Conservation (phyloP, 2,888 invertebrate genomes). For the Iphiclides podalirius region DNA sequence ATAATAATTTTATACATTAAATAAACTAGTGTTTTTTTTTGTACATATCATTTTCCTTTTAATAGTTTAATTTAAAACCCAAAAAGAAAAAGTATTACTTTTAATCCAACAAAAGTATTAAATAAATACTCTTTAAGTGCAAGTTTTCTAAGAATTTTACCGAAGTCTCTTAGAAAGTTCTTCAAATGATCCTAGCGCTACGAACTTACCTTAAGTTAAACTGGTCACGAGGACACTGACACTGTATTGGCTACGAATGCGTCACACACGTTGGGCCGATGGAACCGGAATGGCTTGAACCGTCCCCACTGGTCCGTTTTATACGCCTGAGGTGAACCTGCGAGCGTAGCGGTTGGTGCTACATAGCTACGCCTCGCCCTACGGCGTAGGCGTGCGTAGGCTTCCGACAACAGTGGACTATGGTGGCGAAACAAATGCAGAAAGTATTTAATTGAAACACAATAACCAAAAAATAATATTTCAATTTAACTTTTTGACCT, state of each 20-base stretch:
- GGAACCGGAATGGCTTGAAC: slow-evolving; percentile 56
- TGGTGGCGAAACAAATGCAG: slow-evolving; percentile 14
- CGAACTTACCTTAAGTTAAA: slow-evolving; percentile 64
- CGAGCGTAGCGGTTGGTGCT: slow-evolving; percentile 57
- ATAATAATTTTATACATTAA: too few relatives aligned
- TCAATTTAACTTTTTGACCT: too few relatives aligned
- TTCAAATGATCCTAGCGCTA: too few relatives aligned
- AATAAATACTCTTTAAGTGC: too few relatives aligned
- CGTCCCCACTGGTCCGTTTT: slow-evolving; percentile 45
- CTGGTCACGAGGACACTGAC: slow-evolving; percentile 42
- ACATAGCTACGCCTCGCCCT: slow-evolving; percentile 56
- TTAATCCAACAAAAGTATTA: too few relatives aligned
- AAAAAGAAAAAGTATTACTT: too few relatives aligned
- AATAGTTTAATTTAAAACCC: too few relatives aligned
- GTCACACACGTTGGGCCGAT: slow-evolving; percentile 51
- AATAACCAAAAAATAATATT: neutral
- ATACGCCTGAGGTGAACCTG: slow-evolving; percentile 42
- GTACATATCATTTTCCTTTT: too few relatives aligned
- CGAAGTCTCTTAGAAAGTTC: too few relatives aligned
- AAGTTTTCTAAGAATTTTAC: too few relatives aligned
- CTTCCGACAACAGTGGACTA: slow-evolving; percentile 44
- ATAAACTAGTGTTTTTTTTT: too few relatives aligned
- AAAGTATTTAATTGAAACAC: slow-evolving; percentile 15
- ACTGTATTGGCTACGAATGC: slow-evolving; percentile 39
- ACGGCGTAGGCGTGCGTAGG: slow-evolving; percentile 73